Evolutionary conservation across 2,113 vertebrate genomes (phyloP), one percentile per base, ranked within the genome.

Genomic region (Gambusia affinis): DNA sequence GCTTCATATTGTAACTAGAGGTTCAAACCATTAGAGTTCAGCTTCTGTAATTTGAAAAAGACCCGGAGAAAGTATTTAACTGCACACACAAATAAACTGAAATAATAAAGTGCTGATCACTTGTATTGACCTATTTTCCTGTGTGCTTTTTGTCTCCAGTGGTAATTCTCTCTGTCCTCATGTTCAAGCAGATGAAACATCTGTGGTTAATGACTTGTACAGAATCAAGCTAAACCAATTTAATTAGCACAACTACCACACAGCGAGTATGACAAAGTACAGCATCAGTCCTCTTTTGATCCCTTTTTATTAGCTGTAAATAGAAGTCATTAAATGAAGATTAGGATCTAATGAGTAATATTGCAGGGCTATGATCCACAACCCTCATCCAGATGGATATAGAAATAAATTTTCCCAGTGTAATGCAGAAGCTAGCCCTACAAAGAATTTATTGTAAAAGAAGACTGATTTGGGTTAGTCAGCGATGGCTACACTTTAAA

Each of bases 301-400:
- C 89, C 76, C 69, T 82, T 63, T 64, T 33, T 66, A 87, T 87
- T 89, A 88, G 81, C 79, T 78, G 64, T 78, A 84, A 90, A 88
- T 85, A 85, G 75, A 79, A 83, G 69, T 77, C 79, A 87, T 90
- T 92, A 84, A 84, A 80, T 42, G 72, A 65, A 88, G 87, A 92
- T 90, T 81, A 82, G 62, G 65, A 84, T 92, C 85, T 88, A 83
- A 86, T 91, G 68, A 87, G 88, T 84, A 60, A 75, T 78, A 63
- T 39, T 78, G 80, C 19, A 12, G 70, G 39, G 44, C 33, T 85
- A 69, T 86, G 85, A 87, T 88, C 78, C 83, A 54, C 7, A 10
- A 57, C 69, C 69, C 62, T 79, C 82, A 74, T 74, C 70, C 44
- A 64, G 8, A 75, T 75, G 67, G 82, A 86, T 83, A 62, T 82